Percentiles rank a stretch among this genome's conserved stretches.
phyloP scores from a whole-genome alignment of 2,113 vertebrate species.

The Muscicapa adusta region DNA sequence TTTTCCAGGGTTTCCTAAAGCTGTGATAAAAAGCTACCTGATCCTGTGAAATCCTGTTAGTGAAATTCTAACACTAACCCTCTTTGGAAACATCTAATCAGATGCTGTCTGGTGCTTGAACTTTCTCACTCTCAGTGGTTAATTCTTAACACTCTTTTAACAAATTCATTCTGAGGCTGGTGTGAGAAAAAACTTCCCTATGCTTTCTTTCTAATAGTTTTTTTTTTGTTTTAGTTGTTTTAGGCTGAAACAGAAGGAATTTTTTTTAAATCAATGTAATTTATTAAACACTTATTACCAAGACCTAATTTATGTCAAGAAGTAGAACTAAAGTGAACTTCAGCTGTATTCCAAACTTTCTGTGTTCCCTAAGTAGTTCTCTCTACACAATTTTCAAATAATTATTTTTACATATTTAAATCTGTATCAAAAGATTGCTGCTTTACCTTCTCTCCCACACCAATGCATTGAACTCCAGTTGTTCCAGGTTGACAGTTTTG shows the following conservation, averaged over 20 bases:
- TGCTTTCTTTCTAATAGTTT: neutral
- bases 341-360: neutral
- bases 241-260: neutral
- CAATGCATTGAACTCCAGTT: neutral
- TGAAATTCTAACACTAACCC: neutral
- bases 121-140: neutral
- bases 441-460: neutral
- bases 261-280: neutral
- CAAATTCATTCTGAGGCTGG: neutral
- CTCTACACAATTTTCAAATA: neutral
- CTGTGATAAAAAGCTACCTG: neutral
- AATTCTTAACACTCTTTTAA: neutral
- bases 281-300: neutral
- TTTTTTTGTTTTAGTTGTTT: neutral
- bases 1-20: neutral
- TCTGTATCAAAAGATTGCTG: neutral
- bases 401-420: neutral
- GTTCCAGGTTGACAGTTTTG: neutral
- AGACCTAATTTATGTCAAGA: neutral
- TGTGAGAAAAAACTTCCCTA: neutral
- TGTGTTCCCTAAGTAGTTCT: neutral
- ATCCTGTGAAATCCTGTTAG: neutral
- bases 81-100: neutral
- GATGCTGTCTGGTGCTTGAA: neutral
- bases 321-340: neutral